Conservation (phyloP, 2,113 vertebrate species). For the Chascanopsetta lugubris region DNA sequence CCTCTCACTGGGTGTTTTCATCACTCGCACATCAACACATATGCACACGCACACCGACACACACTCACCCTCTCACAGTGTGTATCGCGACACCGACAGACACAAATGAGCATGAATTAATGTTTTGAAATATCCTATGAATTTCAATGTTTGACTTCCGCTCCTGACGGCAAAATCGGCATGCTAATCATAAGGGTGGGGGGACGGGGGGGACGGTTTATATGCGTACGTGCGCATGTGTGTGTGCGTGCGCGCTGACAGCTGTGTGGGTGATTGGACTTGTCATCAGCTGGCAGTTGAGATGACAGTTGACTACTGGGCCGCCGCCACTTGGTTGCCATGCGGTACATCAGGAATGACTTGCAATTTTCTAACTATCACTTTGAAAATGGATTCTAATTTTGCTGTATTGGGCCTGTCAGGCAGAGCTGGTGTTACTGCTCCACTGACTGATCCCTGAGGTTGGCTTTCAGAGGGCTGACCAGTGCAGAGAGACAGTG, state of each 20-base stretch:
- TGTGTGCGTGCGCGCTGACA: slow-evolving; percentile 25
- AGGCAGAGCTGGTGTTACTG: slow-evolving; percentile 54
- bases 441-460: slow-evolving; percentile 58
- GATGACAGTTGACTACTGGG: slow-evolving; percentile 74
- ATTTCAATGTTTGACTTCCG: slow-evolving; percentile 69
- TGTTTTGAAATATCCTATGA: slow-evolving; percentile 64
- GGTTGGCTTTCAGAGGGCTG: slow-evolving; percentile 52
- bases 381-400: slow-evolving; percentile 80
- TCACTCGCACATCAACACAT: slow-evolving; percentile 29
- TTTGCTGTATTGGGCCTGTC: slow-evolving; percentile 72
- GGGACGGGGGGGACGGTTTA: slow-evolving; percentile 25
- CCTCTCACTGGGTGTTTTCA: slow-evolving; percentile 54
- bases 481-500: slow-evolving; percentile 37
- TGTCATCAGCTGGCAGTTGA: slow-evolving; percentile 73
- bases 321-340: slow-evolving; percentile 75
- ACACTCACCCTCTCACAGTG: slow-evolving; percentile 1
- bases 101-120: slow-evolving; percentile 60
- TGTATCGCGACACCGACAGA: slow-evolving; percentile 39
- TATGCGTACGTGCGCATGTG: slow-evolving; percentile 5
- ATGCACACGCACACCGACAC: slow-evolving; percentile 3
- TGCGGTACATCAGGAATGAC: slow-evolving; percentile 76
- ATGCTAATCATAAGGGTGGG: slow-evolving; percentile 64
- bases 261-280: slow-evolving; percentile 68
- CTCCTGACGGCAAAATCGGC: slow-evolving; percentile 69
- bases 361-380: slow-evolving; percentile 82